Conservation (phyloP, 2,888 invertebrate genomes). For the Meteorus cinctellus region DNA sequence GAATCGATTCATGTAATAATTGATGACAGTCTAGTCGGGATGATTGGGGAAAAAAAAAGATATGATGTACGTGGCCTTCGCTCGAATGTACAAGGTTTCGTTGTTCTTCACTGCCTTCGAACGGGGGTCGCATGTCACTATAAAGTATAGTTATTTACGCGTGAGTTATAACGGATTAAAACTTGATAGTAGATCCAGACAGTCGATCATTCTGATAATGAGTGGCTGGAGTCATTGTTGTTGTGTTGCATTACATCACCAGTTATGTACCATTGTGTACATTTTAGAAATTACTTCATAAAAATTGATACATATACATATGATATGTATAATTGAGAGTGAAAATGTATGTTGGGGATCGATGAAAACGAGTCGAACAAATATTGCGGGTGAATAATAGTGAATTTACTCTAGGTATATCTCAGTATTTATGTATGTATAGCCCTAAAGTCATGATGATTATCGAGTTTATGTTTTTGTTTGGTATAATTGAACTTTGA, state of each 20-base stretch:
- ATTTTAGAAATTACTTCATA: slow-evolving; percentile 7
- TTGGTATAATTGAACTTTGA: too few species aligned
- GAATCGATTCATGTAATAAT: background rate
- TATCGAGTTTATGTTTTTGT: too few species aligned
- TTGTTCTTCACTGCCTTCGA: slow-evolving; percentile 65
- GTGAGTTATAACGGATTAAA: slow-evolving; percentile 36
- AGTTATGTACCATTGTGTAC: background rate
- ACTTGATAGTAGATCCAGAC: slow-evolving; percentile 48
- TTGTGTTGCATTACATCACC: background rate
- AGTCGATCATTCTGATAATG: slow-evolving; percentile 27
- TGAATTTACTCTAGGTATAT: background rate
- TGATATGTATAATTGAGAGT: background rate
- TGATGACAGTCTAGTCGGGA: background rate
- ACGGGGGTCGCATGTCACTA: slow-evolving; percentile 57
- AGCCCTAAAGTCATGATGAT: background rate
- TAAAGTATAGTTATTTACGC: slow-evolving; percentile 13
- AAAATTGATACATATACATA: background rate
- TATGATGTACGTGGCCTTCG: slow-evolving; percentile 55
- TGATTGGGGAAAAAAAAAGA: background rate
- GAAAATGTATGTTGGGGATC: background rate
- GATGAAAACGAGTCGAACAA: background rate
- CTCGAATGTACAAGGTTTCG: slow-evolving; percentile 60
- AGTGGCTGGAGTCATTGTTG: slow-evolving; percentile 7
- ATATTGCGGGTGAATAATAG: background rate
- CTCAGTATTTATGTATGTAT: background rate